Conservation (phyloP, 2,797 vertebrate genomes). For the Typhlichthys subterraneus region DNA sequence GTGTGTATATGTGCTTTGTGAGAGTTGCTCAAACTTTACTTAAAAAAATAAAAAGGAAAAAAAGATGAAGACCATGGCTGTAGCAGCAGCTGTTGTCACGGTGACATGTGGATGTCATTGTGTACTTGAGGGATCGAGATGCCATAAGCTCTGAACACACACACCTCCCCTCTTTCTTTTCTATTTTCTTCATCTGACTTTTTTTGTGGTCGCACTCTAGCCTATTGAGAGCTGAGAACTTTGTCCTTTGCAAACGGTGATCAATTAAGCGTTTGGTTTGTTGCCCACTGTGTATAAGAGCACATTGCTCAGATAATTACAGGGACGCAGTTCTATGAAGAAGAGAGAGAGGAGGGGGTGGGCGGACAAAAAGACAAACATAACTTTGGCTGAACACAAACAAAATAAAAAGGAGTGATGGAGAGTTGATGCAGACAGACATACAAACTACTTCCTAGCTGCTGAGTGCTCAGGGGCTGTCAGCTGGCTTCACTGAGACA, state of each 20-base stretch:
- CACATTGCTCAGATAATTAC: constrained; percentile 46
- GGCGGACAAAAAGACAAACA: constrained; percentile 2
- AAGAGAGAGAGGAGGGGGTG: constrained; percentile 1
- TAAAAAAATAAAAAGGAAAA: constrained; percentile 37
- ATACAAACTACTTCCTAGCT: constrained; percentile 2
- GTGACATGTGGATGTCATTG: constrained; percentile 69
- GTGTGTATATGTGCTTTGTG: constrained; percentile 32
- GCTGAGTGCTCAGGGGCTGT: background rate
- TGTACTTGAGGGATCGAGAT: constrained; percentile 55
- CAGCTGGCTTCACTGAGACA: background rate
- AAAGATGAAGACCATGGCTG: constrained; percentile 42
- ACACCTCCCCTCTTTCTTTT: constrained; percentile 11
- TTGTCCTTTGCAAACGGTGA: constrained; percentile 29
- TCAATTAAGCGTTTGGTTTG: constrained; percentile 50
- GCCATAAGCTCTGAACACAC: constrained; percentile 27
- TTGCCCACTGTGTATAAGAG: constrained; percentile 36
- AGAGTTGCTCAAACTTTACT: constrained; percentile 75
- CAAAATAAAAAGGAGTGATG: background rate
- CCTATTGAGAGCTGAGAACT: constrained; percentile 24
- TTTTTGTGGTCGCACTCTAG: constrained; percentile 14
- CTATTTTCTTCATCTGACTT: constrained; percentile 8
- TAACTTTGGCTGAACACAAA: background rate
- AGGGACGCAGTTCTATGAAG: constrained; percentile 8
- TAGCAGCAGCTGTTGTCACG: constrained; percentile 69
- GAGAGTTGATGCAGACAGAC: background rate